These are phyloP conservation scores for Aurelia coerulea DNA, from an alignment of 30 jellyfish, hydroid and myxozoan genomes.

Conservation along the genomic window DNA sequence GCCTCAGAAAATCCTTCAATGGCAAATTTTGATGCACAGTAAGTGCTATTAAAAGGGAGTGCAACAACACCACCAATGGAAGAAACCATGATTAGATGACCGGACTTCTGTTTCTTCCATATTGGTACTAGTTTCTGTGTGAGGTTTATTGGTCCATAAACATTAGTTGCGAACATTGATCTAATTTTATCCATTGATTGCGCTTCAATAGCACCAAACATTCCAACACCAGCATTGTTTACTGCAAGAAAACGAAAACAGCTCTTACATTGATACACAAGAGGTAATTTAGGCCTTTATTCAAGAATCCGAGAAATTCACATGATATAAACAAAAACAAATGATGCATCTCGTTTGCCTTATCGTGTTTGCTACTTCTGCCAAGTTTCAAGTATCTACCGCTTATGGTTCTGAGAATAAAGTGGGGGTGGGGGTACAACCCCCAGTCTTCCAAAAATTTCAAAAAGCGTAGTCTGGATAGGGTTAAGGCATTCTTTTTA, in stretches of 20 bases:
- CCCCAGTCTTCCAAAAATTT: too few relatives aligned
- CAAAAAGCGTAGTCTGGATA: too few relatives aligned
- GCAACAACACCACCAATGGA: constrained; percentile 59
- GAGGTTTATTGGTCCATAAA: constrained; percentile 58
- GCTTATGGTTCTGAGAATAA: too few relatives aligned
- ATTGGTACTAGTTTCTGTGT: constrained; percentile 45
- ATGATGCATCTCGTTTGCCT: too few relatives aligned
- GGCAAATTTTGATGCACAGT: constrained; percentile 67
- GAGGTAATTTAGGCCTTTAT: too few relatives aligned
- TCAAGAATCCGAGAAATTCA: too few relatives aligned
- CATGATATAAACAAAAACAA: too few relatives aligned
- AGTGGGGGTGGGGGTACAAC: too few relatives aligned
- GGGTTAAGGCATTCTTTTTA: too few relatives aligned
- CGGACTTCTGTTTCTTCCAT: constrained; percentile 44
- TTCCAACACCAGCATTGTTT: constrained; percentile 71
- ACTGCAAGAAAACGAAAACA: constrained; percentile 13
- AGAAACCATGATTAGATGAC: constrained; percentile 54
- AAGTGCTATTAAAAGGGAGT: constrained; percentile 50
- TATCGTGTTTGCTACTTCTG: too few relatives aligned
- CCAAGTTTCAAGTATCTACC: too few relatives aligned
- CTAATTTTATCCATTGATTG: constrained; percentile 41
- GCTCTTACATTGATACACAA: too few relatives aligned
- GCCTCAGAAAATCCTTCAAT: constrained; percentile 73
- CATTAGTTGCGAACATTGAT: constrained; percentile 44
- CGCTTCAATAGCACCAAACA: constrained; percentile 61